Conservation (phyloP, 2,888 invertebrate genomes). For the Stramonita haemastoma region DNA sequence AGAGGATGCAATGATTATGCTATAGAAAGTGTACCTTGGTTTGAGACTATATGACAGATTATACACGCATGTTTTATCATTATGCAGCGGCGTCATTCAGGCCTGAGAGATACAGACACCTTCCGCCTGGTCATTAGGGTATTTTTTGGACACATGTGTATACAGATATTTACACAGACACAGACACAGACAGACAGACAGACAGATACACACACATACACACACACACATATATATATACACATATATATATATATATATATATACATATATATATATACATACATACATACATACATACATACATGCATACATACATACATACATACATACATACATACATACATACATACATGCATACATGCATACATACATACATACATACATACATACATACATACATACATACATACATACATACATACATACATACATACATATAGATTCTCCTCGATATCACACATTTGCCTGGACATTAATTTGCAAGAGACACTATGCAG, state of each 20-base stretch:
- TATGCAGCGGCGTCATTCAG: neutral
- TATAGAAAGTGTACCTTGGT: neutral
- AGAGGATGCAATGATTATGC: neutral
- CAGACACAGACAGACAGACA: neutral
- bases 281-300: neutral
- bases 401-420: no score
- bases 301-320: neutral
- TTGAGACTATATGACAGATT: no score
- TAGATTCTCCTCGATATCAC: neutral
- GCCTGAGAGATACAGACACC: neutral
- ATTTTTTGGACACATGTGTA: neutral
- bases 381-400: neutral
- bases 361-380: neutral
- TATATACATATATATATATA: no score
- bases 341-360: neutral
- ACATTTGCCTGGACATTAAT: neutral
- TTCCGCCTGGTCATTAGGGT: neutral
- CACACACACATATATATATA: neutral
- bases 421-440: neutral
- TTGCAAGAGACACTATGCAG: neutral
- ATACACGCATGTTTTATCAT: no score
- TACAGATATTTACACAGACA: neutral
- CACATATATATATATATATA: no score
- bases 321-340: neutral
- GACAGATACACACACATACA: neutral